phyloP scores from a whole-genome alignment of 2,888 invertebrate species.

The Pheosia tremula region DNA sequence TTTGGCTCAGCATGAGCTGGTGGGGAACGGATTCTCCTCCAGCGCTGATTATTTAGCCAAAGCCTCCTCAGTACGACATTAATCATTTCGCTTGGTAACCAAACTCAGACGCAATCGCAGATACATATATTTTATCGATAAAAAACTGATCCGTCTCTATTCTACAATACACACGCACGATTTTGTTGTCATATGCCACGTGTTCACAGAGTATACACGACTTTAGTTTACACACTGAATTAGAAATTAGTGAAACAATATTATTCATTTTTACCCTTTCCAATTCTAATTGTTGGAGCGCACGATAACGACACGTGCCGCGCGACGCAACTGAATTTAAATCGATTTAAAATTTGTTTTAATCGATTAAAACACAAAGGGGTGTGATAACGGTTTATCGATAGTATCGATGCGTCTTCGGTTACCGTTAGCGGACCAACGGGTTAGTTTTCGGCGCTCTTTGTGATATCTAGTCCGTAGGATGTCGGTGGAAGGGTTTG shows the following conservation, averaged over 20 bases:
- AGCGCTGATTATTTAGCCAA: no score
- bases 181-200: slow-evolving; percentile 81
- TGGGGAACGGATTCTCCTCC: no score
- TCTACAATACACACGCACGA: slow-evolving; percentile 70
- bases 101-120: no score
- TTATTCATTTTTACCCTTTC: slow-evolving; percentile 77
- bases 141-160: slow-evolving; percentile 53
- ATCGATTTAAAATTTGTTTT: slow-evolving; percentile 58
- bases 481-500: slow-evolving; percentile 23
- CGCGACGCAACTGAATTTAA: slow-evolving; percentile 64
- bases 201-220: slow-evolving; percentile 78
- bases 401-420: slow-evolving; percentile 48
- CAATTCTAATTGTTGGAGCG: slow-evolving; percentile 72
- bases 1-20: no score
- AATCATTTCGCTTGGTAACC: no score
- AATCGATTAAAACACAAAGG: slow-evolving; percentile 61
- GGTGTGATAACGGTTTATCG: slow-evolving; percentile 55
- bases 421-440: slow-evolving; percentile 36
- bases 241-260: slow-evolving; percentile 71
- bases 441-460: slow-evolving; percentile 23
- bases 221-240: slow-evolving; percentile 72
- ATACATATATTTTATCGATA: slow-evolving; percentile 9
- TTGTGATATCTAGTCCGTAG: slow-evolving; percentile 23
- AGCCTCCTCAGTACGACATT: no score
- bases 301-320: slow-evolving; percentile 75